Evolutionary conservation across 2,888 invertebrate species (phyloP).

Genomic region (Archips xylosteana): DNA sequence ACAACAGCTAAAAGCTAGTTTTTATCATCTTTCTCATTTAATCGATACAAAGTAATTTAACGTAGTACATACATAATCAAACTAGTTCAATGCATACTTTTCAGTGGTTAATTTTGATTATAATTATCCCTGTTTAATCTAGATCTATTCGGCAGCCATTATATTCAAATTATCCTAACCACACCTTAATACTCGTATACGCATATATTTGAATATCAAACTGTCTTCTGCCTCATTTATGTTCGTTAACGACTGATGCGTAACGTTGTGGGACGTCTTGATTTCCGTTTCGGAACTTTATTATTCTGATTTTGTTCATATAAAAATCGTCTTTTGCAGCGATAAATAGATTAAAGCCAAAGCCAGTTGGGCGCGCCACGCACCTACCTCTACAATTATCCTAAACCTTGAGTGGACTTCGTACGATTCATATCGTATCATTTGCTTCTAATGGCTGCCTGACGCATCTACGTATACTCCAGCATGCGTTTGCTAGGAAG

Average conservation of each 20-base stretch:
- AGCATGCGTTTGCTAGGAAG: constrained; percentile 65
- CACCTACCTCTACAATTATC: constrained; percentile 55
- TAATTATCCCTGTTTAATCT: constrained; percentile 8
- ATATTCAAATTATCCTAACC: constrained; percentile 45
- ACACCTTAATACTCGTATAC: constrained; percentile 39
- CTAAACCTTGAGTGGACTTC: constrained; percentile 54
- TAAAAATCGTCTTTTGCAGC: background rate
- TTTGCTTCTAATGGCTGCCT: constrained; percentile 42
- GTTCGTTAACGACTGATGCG: constrained; percentile 34
- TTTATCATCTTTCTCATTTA: constrained; percentile 51
- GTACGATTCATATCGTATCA: constrained; percentile 24
- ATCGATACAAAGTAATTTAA: background rate
- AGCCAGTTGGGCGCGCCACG: constrained; percentile 9
- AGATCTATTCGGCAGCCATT: constrained; percentile 37
- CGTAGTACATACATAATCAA: background rate
- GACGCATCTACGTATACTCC: constrained; percentile 42
- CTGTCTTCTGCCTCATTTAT: constrained; percentile 34
- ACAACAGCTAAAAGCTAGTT: constrained; percentile 54
- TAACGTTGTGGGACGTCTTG: background rate
- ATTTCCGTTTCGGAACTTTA: background rate
- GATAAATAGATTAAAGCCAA: background rate
- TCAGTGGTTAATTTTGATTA: constrained; percentile 14
- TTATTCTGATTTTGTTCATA: background rate
- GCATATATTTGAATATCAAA: constrained; percentile 46
- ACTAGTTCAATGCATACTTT: constrained; percentile 18